Percentiles rank a stretch among this genome's conserved stretches.
These are phyloP conservation scores for Chymomyza procnemis DNA, from an alignment of 2,888 invertebrate genomes.

Conservation along the genomic window DNA sequence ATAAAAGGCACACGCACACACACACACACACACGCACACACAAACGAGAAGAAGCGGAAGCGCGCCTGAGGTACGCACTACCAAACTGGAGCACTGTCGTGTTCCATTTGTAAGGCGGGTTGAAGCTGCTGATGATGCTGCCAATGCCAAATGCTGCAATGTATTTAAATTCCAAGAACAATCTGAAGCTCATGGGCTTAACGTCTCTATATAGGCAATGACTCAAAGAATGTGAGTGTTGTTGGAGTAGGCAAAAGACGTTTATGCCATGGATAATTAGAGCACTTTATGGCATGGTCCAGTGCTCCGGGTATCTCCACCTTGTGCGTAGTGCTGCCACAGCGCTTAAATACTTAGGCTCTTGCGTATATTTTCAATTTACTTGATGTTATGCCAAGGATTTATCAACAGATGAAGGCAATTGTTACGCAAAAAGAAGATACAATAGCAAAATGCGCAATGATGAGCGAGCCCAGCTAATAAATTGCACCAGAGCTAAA, in stretches of 20 bases:
- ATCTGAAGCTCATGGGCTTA: not conserved
- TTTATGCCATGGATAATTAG: conserved; percentile 70
- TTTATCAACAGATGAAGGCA: conserved; percentile 72
- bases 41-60: conserved; percentile 56
- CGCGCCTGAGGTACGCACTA: conserved; percentile 36
- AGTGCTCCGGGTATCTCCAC: conserved; percentile 49
- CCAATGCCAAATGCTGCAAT: not conserved
- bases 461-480: conserved; percentile 64
- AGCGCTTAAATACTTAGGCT: not conserved
- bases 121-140: not conserved
- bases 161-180: not conserved
- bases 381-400: conserved; percentile 70
- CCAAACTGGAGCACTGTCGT: not conserved
- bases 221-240: not conserved
- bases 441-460: conserved; percentile 32
- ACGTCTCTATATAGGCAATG: not conserved
- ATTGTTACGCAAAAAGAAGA: conserved; percentile 57
- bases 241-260: conserved; percentile 9
- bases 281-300: conserved; percentile 41
- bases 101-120: not conserved
- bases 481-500: conserved; percentile 71
- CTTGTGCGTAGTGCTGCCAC: not conserved
- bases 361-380: conserved; percentile 63
- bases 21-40: not conserved
- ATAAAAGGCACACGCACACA: conserved; percentile 52